Conservation (phyloP, 2,113 vertebrate species). For the Pan paniscus region DNA sequence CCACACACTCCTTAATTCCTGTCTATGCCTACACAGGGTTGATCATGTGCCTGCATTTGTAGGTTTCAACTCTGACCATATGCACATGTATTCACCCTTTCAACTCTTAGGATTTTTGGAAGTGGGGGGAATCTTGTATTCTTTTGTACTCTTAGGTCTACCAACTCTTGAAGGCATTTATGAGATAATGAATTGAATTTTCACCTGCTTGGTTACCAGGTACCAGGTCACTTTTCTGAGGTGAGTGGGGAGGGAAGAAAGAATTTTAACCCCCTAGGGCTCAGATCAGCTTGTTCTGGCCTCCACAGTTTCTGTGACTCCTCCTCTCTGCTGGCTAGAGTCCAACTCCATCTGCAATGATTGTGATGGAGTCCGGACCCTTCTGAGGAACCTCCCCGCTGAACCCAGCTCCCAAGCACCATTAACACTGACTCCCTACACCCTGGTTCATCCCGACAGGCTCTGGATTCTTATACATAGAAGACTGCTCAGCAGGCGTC, state of each 20-base stretch:
- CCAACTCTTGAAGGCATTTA: neutral
- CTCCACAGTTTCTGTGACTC: neutral
- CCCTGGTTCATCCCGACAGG: neutral
- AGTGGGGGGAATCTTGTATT: neutral
- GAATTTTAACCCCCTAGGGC: neutral
- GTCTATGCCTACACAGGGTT: accelerated
- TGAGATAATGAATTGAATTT: neutral
- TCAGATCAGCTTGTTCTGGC: neutral
- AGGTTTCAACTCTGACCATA: neutral
- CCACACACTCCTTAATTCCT: neutral
- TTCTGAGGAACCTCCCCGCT: accelerated
- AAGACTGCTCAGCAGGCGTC: neutral
- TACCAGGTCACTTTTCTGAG: neutral
- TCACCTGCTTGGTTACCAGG: neutral
- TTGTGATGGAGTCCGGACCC: neutral
- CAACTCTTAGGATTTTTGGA: neutral
- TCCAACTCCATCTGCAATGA: neutral
- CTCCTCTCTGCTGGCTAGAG: neutral
- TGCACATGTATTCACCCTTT: neutral
- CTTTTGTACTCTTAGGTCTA: neutral
- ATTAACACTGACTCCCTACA: too few species aligned
- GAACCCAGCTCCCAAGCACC: neutral
- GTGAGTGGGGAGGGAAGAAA: neutral
- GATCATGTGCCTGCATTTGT: neutral
- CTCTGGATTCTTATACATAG: neutral